Evolutionary conservation across 30 jellyfish, hydroid and myxozoan genomes (phyloP), one percentile per base, ranked within the genome.

Genomic region (Hydractinia echinata): DNA sequence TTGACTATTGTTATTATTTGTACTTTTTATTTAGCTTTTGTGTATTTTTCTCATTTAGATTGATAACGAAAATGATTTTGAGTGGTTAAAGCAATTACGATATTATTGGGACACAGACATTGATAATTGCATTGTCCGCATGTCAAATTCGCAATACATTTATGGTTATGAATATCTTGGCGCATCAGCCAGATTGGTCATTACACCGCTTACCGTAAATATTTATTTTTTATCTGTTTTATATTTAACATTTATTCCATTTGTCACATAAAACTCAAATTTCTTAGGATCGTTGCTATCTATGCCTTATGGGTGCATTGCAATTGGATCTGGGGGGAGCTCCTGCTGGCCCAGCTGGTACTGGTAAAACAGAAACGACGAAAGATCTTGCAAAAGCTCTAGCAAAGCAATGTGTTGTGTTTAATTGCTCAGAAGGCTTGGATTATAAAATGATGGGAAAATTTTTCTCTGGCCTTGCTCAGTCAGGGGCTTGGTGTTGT

Each of bases 401-500:
- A 14, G 99, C 99, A 13, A 93, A 93, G 74, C 99, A 93, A 83
- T 93, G 99, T 76, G 99, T 93, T 14, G 99, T 93, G 8, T 93
- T 93, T 85, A 93, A 93, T 66, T 93, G 99, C 72, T 93, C 99
- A 6, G 99, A 93, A 82, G 99, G 99, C 5, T 91, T 93, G 30
- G 99, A 93, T 79, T 93, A 83, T 89, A 93, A 93, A 92, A 93
- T 93, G 97, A 93, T 93, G 99, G 99, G 99, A 5, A 73, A 95
- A 51, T 93, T 93, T 66, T 93, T 93, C 85, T 82, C 95, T 39
- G 99, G 99, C 19, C 83, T 93, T 77, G 99, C 99, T 58, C 96
- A 88, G 76, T 93, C 99, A n/a, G 99, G 99, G 67, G 99, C 99
- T 4, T 93, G 99, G 99, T 93, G 96, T 58, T 93, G 99, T 82